phyloP scores from a whole-genome alignment of 2,113 vertebrate genomes.

The Gnathonemus echidnorhynchus region DNA sequence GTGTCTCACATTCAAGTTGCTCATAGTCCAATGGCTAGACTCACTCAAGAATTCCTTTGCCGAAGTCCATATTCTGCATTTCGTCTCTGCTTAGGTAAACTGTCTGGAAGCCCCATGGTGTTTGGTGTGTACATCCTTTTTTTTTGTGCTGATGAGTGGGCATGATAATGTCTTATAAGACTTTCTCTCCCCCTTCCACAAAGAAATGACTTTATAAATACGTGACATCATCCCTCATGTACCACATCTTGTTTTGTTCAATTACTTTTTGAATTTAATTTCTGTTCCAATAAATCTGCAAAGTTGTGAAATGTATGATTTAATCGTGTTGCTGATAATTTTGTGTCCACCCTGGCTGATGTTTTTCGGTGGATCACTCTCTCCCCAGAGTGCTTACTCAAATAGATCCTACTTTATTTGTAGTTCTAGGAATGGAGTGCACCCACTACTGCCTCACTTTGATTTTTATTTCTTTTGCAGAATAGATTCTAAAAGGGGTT shows the following conservation, averaged over 20 bases:
- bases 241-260: constrained; percentile 16
- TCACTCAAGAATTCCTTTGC: background rate
- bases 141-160: constrained; percentile 17
- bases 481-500: background rate
- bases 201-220: constrained; percentile 10
- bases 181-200: background rate
- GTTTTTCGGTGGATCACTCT: background rate
- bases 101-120: background rate
- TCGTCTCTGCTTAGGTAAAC: constrained; percentile 4
- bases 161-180: constrained; percentile 3
- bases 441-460: background rate
- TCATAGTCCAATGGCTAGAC: background rate
- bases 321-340: background rate
- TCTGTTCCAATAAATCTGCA: constrained; percentile 3
- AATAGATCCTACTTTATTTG: background rate
- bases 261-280: constrained; percentile 7
- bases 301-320: constrained; percentile 19
- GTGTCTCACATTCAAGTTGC: background rate
- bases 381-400: background rate
- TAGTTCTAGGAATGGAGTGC: background rate
- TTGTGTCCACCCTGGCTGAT: background rate
- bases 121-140: constrained; percentile 10
- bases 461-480: constrained; percentile 13
- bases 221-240: background rate
- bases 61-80: background rate